phyloP scores from a whole-genome alignment of 2,888 invertebrate genomes.

The Dioctria linearis region DNA sequence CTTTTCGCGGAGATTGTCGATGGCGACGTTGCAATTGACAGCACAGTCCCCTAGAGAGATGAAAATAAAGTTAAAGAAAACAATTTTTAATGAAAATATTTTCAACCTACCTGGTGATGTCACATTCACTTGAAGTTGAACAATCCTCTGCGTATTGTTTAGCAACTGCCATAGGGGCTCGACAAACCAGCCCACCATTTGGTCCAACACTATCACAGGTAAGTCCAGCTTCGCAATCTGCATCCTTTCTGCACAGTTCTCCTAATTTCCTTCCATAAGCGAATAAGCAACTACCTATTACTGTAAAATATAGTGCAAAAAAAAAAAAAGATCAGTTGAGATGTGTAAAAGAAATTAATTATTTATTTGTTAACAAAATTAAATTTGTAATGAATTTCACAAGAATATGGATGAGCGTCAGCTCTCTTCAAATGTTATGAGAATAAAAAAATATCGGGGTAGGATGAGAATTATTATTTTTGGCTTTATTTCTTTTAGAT shows the following conservation, averaged over 20 bases:
- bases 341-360: constrained; percentile 15
- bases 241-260: constrained; percentile 85
- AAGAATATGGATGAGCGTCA: no score
- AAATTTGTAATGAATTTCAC: no score
- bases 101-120: constrained; percentile 74
- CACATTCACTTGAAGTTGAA: constrained; percentile 86
- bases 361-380: not conserved
- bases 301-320: constrained; percentile 66
- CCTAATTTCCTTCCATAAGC: constrained; percentile 84
- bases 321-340: not conserved
- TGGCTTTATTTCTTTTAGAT: no score
- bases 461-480: no score
- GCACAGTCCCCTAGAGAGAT: constrained; percentile 79
- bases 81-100: not conserved
- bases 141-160: constrained; percentile 91
- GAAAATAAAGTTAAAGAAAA: constrained; percentile 22
- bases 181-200: constrained; percentile 80
- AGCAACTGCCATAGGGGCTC: constrained; percentile 81
- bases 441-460: no score
- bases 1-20: constrained; percentile 87
- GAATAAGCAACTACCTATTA: constrained; percentile 78
- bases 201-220: constrained; percentile 77
- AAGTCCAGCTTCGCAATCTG: constrained; percentile 88
- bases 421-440: no score
- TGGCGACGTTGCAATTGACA: constrained; percentile 90